A percentile compares a stretch with the other conserved stretches of the same genome.
phyloP scores from a whole-genome alignment of 2,888 invertebrate species.

The Caenorhabditis sulstoni region DNA sequence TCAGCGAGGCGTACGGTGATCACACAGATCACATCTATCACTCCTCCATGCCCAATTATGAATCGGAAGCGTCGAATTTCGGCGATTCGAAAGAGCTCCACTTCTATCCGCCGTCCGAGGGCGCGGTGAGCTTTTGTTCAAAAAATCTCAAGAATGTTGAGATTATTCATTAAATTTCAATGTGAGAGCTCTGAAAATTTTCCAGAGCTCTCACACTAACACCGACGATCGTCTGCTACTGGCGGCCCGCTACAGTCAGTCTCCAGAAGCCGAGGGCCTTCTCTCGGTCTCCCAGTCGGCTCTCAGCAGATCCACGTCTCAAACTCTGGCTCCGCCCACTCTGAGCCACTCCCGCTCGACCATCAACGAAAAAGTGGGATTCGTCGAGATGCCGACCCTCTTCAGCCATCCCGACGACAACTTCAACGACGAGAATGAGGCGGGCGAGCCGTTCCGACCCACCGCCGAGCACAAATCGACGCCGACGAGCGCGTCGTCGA shows the following conservation, averaged over 20 bases:
- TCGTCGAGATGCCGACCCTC: slow-evolving; percentile 51
- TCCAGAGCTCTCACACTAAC: slow-evolving; percentile 38
- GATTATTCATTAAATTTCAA: no score
- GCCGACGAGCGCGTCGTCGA: slow-evolving; percentile 5
- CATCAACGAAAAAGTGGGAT: slow-evolving; percentile 16
- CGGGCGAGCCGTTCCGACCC: slow-evolving; percentile 29
- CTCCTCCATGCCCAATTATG: not conserved
- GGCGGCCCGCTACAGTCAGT: slow-evolving; percentile 33
- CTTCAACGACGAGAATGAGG: slow-evolving; percentile 25
- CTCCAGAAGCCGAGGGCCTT: slow-evolving; percentile 56
- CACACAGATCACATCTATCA: not conserved
- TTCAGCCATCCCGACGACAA: slow-evolving; percentile 58
- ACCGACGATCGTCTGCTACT: slow-evolving; percentile 50
- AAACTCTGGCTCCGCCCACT: not conserved
- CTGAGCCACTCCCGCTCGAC: slow-evolving; percentile 1
- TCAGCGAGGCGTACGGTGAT: not conserved
- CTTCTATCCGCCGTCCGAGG: not conserved
- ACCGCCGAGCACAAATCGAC: slow-evolving; percentile 49
- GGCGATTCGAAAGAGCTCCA: no score
- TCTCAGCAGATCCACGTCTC: no score
- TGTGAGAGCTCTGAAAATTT: not conserved
- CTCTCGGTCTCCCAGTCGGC: not conserved
- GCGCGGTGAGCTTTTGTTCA: slow-evolving; percentile 28
- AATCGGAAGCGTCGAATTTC: no score
- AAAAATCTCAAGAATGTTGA: slow-evolving; percentile 19